A percentile compares a stretch with the other conserved stretches of the same genome.
Evolutionary conservation across 2,113 vertebrate genomes (phyloP).

Genomic region (Strigops habroptila): DNA sequence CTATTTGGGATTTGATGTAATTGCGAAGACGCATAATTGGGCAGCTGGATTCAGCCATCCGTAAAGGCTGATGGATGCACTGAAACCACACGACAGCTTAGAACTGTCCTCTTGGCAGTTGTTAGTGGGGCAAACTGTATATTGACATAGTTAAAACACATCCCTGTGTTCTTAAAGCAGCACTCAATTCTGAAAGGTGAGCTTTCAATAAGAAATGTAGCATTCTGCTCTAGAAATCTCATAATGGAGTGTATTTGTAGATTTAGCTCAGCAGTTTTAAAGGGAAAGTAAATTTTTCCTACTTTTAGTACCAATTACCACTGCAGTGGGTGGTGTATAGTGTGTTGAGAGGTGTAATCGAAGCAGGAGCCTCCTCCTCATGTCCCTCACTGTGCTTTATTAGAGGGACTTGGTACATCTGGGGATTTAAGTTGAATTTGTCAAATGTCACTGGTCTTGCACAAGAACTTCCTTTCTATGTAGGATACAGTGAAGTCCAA

Average conservation of each 20-base stretch:
- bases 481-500: neutral
- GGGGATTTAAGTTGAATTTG: neutral
- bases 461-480: neutral
- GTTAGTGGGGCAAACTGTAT: neutral
- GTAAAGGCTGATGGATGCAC: neutral
- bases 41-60: neutral
- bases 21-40: neutral
- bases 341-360: neutral
- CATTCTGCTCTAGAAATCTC: neutral
- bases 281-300: neutral
- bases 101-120: neutral
- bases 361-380: neutral
- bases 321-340: neutral
- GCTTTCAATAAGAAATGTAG: neutral
- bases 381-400: neutral
- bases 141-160: neutral
- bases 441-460: neutral
- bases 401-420: neutral
- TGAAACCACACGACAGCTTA: neutral
- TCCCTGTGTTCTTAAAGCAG: neutral
- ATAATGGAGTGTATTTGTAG: neutral
- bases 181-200: neutral
- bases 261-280: neutral
- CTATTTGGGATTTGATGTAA: neutral
- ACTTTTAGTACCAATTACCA: neutral